Evolutionary conservation across 2,113 vertebrate species (phyloP).

Genomic region (Delphinus delphis): DNA sequence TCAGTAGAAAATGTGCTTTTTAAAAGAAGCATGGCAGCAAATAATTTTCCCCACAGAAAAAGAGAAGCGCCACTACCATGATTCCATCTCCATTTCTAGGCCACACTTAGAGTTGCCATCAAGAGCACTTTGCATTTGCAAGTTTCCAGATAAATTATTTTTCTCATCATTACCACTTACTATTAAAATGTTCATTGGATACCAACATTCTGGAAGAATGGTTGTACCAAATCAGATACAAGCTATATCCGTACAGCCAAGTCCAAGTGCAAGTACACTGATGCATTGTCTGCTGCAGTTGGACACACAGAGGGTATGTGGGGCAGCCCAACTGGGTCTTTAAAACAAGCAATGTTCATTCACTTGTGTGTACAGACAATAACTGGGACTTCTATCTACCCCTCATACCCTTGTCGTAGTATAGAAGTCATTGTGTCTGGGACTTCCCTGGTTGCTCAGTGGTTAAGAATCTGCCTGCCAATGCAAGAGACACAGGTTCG

Average conservation of each 20-base stretch:
- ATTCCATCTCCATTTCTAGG: slow-evolving; percentile 15
- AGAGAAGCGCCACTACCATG: not conserved
- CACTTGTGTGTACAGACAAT: not conserved
- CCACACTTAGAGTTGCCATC: not conserved
- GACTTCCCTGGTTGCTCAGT: too few species aligned
- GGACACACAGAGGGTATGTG: not conserved
- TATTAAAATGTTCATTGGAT: not conserved
- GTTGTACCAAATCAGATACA: not conserved
- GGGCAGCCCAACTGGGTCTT: not conserved
- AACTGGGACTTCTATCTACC: not conserved
- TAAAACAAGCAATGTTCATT: not conserved
- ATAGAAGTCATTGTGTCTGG: not conserved
- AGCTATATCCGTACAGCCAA: not conserved
- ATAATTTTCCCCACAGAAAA: not conserved
- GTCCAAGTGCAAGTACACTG: too few species aligned
- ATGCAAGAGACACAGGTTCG: too few species aligned
- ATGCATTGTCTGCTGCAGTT: not conserved
- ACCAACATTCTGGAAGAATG: not conserved
- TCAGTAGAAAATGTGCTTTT: slow-evolving; percentile 11
- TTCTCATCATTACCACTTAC: not conserved
- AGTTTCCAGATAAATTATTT: not conserved
- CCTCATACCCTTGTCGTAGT: not conserved
- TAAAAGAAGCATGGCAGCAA: not conserved
- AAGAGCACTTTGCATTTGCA: not conserved
- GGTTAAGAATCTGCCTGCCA: too few species aligned